Conservation (phyloP, 2,797 vertebrate species). For the Paguma larvata region DNA sequence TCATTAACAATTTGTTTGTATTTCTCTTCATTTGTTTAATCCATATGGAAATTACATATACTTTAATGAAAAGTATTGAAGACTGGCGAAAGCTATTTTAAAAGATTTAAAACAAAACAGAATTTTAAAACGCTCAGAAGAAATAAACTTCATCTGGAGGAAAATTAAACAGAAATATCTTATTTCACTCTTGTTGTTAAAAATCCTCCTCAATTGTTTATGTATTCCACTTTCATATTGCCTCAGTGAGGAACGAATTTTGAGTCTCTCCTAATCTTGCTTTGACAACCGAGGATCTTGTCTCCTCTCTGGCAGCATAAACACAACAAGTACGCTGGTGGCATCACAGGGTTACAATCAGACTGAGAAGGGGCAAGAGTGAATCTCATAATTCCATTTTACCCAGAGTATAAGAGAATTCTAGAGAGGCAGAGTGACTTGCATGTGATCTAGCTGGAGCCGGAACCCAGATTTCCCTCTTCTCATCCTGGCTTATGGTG, state of each 20-base stretch:
- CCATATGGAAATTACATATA: not conserved
- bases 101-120: conserved; percentile 40
- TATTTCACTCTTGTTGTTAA: not conserved
- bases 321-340: not conserved
- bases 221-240: not conserved
- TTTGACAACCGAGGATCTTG: not conserved
- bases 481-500: not conserved
- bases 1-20: conserved; percentile 18
- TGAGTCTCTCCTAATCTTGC: not conserved
- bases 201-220: not conserved
- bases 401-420: not conserved
- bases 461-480: not conserved
- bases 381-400: not conserved
- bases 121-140: conserved; percentile 33
- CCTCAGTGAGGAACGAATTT: not conserved
- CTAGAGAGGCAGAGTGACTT: not conserved
- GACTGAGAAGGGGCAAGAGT: not conserved
- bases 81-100: conserved; percentile 37
- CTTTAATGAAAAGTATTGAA: conserved; percentile 23
- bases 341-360: not conserved
- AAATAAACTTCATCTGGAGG: not conserved
- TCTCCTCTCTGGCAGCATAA: not conserved
- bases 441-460: not conserved
- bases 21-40: conserved; percentile 57
- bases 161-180: conserved; percentile 7